phyloP scores from a whole-genome alignment of 2,888 invertebrate species.

The Tetragonisca angustula region DNA sequence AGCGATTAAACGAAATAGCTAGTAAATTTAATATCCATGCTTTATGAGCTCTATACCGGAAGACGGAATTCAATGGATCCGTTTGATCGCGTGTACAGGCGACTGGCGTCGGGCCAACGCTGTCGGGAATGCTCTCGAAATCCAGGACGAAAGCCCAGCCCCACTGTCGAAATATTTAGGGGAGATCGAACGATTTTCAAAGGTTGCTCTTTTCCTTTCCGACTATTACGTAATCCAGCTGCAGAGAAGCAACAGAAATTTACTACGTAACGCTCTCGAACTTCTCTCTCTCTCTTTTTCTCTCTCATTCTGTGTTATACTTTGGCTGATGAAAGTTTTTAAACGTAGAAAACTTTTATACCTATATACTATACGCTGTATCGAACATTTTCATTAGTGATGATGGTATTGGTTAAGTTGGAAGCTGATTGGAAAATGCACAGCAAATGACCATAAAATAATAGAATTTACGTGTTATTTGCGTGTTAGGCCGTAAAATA shows the following conservation, averaged over 20 bases:
- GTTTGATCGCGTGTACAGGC: conserved; percentile 39
- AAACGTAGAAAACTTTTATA: not conserved
- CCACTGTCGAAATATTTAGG: not conserved
- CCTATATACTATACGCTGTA: not conserved
- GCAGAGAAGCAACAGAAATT: not conserved
- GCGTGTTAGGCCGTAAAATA: no score
- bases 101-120: conserved; percentile 39
- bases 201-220: not conserved
- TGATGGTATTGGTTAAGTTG: no score
- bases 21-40: conserved; percentile 53
- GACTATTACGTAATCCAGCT: not conserved
- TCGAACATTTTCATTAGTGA: no score
- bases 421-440: no score
- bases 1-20: conserved; percentile 52
- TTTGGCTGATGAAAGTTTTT: not conserved
- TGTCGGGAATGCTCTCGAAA: conserved; percentile 4
- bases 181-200: not conserved
- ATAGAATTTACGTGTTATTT: no score
- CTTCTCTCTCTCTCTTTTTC: not conserved
- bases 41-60: conserved; percentile 30
- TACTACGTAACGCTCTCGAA: not conserved
- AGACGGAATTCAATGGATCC: conserved; percentile 45
- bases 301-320: not conserved
- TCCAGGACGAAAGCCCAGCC: not conserved
- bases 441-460: no score